Base-by-base conservation (phyloP, 2,888 invertebrate genomes). In the Caenorhabditis imperialis region DNA sequence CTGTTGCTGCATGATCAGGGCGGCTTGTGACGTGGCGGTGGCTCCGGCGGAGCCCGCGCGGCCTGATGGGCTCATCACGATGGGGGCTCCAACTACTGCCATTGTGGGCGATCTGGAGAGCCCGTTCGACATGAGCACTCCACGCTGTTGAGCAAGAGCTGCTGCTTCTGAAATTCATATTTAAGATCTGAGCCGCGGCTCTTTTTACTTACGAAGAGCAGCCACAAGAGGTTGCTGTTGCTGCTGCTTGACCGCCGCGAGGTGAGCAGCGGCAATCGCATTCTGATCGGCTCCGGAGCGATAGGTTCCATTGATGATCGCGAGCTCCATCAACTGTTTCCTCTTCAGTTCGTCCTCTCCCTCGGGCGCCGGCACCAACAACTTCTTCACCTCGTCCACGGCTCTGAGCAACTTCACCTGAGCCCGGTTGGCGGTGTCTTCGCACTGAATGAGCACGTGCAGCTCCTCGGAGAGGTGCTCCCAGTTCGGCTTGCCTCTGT, bases 401-500 rank as follows among this genome's bases (percentile, higher is more conserved):
- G 99, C 99, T 88, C 96, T 92, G 86, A 93, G 93, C 86, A 99
- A 91, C 91, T 99, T 98, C 79, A 97, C 91, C 89, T 94, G 93
- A 80, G 96, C 96, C 88, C 99, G 92, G 90, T 98, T 97, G 89
- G 96, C 94, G 79, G 97, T 95, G 90, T 99, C 99, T 91, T 99
- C 99, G 27, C 98, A 98, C 84, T 97, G 98, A 87, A 99, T 93
- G 84, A 99, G 91, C 78, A 99, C 98, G 90, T 99, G 99, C 67
- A 99, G 92, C 88, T 99, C 98, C 89, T 99, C 99, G 86, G 95
- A 96, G 89, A 99, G 91, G 89, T 99, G 99, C 90, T 99, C 99
- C 99, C 99, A 99, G 91, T 99, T 99, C 81, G 98, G 96, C 91
- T 99, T 99, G 84, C 99, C 99, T 89, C 97, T 92, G 91, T 98